Evolutionary conservation across 2,113 vertebrate species (phyloP), one percentile per base, ranked within the genome.

Genomic region (Trichomycterus rosablanca): DNA sequence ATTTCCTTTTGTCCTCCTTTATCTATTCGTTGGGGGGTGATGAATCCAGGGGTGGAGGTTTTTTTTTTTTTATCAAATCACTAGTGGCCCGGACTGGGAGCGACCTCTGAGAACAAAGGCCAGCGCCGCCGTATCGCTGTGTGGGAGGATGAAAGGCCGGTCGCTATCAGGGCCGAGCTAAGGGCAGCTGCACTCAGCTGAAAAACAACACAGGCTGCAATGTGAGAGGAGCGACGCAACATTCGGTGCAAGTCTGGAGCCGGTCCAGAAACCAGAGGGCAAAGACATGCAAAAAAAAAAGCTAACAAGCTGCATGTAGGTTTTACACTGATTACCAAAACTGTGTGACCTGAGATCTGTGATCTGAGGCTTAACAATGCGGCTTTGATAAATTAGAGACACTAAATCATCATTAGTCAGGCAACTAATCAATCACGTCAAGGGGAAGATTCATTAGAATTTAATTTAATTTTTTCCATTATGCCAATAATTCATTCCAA

Each of bases 121-220:
- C 53, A 67, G 56, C 35, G 22, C 42, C 59, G 55, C 59, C 56
- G 59, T 74, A 74, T 74, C 59, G 39, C 67, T 67, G 30, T 24
- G 72, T 74, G 63, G 72, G 72, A 51, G 68, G 72, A 74, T 74
- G 67, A 74, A 74, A 74, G 72, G 37, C 67, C 40, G 12, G 63
- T 54, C 49, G 67, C 67, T 74, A 74, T 74, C 72, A 67, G 48
- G 48, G 24, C 59, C 14, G 67, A 55, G 54, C 67, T 67, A 67
- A 70, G 72, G 63, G 63, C 72, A 74, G 49, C 71, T 54, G 62
- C 63, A 48, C 48, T 52, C 51, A 39, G 44, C 57, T 50, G 44
- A 67, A 58, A 70, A 42, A 71, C 54, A 73, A 56, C 66, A 65
- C 19, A 20, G 40, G 28, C 22, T 28, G 10, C 63, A 66, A 32